Conservation (phyloP, 92 coral and sea anemone genomes). For the Epizoanthus stellaris region DNA sequence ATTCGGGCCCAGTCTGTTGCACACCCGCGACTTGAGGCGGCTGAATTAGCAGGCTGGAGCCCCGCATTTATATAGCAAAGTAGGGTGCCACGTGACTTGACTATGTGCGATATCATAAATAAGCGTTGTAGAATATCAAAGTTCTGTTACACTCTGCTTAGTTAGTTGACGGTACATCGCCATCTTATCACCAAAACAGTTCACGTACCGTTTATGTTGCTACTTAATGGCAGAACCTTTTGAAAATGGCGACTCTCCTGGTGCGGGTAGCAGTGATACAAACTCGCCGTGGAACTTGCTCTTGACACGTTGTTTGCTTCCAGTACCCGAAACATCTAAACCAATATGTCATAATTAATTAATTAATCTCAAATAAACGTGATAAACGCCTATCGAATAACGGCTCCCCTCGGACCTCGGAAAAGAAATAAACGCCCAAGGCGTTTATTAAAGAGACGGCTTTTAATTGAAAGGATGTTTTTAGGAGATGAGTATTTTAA, state of each 20-base stretch:
- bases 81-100: no score
- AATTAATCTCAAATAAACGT: no score
- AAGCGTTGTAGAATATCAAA: background rate
- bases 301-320: background rate
- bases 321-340: conserved; percentile 10
- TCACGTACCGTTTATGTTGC: conserved; percentile 13
- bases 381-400: no score
- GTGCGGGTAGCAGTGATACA: background rate
- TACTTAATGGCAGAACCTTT: background rate
- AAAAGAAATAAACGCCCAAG: no score
- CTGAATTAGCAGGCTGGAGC: no score
- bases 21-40: no score
- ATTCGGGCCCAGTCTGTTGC: no score
- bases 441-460: no score
- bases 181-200: background rate
- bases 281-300: background rate
- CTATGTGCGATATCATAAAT: background rate
- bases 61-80: no score
- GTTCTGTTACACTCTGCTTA: background rate
- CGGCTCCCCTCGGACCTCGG: no score
- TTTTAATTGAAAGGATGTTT: no score
- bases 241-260: background rate
- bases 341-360: background rate
- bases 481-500: no score
- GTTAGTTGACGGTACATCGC: background rate